Evolutionary conservation across 2,113 vertebrate genomes (phyloP).

Genomic region (Engystomops pustulosus): DNA sequence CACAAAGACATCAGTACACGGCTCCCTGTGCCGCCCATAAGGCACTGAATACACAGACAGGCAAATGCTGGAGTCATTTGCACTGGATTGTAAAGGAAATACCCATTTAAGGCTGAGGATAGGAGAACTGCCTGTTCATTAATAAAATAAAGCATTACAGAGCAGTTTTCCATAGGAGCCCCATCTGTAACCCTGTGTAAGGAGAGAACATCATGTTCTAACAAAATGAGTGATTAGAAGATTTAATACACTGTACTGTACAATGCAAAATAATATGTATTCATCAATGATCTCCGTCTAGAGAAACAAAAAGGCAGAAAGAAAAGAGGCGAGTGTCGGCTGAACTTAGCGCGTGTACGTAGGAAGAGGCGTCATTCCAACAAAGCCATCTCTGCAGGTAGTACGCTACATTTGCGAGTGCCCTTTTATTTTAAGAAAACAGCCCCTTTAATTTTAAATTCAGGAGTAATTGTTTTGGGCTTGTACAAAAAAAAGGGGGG

Average conservation of each 20-base stretch:
- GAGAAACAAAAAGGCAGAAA: no score
- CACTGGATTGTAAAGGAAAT: not conserved
- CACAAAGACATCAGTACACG: not conserved
- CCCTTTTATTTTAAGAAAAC: no score
- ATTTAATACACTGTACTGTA: not conserved
- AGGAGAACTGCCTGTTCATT: not conserved
- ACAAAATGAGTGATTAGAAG: not conserved
- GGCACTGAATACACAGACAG: no score
- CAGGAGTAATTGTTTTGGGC: no score
- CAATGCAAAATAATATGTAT: not conserved
- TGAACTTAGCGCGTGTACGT: no score
- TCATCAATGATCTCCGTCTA: not conserved
- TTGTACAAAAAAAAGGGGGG: no score
- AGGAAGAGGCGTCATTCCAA: no score
- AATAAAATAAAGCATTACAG: not conserved
- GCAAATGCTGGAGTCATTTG: not conserved
- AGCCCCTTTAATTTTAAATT: no score
- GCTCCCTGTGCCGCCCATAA: no score
- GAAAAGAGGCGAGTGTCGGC: no score
- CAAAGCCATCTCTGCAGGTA: no score
- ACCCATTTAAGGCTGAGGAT: not conserved
- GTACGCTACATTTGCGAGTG: no score
- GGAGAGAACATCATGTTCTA: not conserved
- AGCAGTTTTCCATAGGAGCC: not conserved
- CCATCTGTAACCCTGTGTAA: not conserved